A percentile compares a stretch with the other conserved stretches of the same genome.
phyloP scores from a whole-genome alignment of 2,888 invertebrate genomes.

The Rhamphomyia laevipes region DNA sequence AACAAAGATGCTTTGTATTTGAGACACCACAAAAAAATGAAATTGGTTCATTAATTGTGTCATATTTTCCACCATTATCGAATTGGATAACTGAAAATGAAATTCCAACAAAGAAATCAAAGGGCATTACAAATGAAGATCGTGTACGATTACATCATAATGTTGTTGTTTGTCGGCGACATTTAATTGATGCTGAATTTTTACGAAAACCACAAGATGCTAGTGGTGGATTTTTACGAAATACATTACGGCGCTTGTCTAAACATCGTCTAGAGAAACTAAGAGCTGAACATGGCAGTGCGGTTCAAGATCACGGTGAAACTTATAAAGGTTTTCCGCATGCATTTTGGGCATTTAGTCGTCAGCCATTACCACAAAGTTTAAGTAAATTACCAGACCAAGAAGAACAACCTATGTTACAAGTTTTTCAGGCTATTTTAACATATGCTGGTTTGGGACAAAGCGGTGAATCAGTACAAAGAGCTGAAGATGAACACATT shows the following conservation, averaged over 20 bases:
- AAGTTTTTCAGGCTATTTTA: slow-evolving; percentile 79
- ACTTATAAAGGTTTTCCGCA: slow-evolving; percentile 78
- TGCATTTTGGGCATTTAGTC: slow-evolving; percentile 83
- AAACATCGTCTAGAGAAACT: slow-evolving; percentile 73
- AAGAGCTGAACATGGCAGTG: slow-evolving; percentile 51
- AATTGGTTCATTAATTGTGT: slow-evolving; percentile 83
- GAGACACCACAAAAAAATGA: slow-evolving; percentile 84
- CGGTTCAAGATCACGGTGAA: slow-evolving; percentile 60
- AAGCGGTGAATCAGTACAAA: slow-evolving; percentile 52
- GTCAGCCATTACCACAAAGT: slow-evolving; percentile 67
- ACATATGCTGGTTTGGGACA: slow-evolving; percentile 77
- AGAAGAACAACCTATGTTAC: slow-evolving; percentile 74
- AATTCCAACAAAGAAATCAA: slow-evolving; percentile 47
- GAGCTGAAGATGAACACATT: slow-evolving; percentile 78
- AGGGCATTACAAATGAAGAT: slow-evolving; percentile 77
- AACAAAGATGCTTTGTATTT: slow-evolving; percentile 81
- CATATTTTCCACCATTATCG: slow-evolving; percentile 77
- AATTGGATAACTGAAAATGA: slow-evolving; percentile 70
- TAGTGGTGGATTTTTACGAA: slow-evolving; percentile 75
- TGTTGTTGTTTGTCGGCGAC: slow-evolving; percentile 68
- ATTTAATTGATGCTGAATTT: slow-evolving; percentile 70
- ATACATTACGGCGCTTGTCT: slow-evolving; percentile 75
- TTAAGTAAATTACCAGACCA: slow-evolving; percentile 74
- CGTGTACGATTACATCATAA: slow-evolving; percentile 78
- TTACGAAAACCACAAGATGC: slow-evolving; percentile 73